Base-by-base conservation (phyloP, 2,113 vertebrate genomes). In the Tachycineta bicolor region DNA sequence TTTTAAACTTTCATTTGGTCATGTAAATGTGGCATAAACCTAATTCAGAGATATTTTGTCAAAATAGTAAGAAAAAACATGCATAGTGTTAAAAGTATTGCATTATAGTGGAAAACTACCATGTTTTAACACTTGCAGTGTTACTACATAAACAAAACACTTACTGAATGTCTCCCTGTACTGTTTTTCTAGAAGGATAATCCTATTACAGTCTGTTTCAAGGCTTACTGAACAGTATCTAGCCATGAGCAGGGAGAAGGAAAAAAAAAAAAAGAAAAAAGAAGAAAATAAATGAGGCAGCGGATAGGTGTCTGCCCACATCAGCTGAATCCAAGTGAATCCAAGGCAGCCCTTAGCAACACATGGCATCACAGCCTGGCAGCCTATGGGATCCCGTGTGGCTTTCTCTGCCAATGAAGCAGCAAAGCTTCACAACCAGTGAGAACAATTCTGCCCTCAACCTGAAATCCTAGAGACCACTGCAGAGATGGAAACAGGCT, bases 321-420 rank as follows among this genome's bases (percentile, higher is more conserved):
- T 73, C 31, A 78, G 78, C 85, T 52, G 78, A 81, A 85, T 62
- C 41, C 52, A 55, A 80, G 60, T 52, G 78, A 81, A 85, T 62
- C 41, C 52, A 55, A 80, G 60, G 75, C 63, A 87, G 68, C 62
- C 95, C 94, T 87, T 87, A 83, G 94, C 88, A 96, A 95, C 87
- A 92, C 75, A 78, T 0, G 2, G 73, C 19, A 92, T 56, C 80
- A 52, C 44, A 12, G 63, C 63, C 14, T 2, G 12, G 10, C 53
- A 90, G 78, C 94, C 90, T 77, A 75, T 44, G 19, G 60, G 76
- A 78, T 24, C 6, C 2, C 8, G 21, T 0, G 8, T 3, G 1
- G 0, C 41, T 14, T 71, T 41, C 89, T 56, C 81, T 63, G 62
- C 62, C 8, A 3, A 34, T 41, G 60, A 92, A 64, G 62, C 64